phyloP scores from a whole-genome alignment of 2,888 invertebrate genomes.

The Stegana nigrithorax region DNA sequence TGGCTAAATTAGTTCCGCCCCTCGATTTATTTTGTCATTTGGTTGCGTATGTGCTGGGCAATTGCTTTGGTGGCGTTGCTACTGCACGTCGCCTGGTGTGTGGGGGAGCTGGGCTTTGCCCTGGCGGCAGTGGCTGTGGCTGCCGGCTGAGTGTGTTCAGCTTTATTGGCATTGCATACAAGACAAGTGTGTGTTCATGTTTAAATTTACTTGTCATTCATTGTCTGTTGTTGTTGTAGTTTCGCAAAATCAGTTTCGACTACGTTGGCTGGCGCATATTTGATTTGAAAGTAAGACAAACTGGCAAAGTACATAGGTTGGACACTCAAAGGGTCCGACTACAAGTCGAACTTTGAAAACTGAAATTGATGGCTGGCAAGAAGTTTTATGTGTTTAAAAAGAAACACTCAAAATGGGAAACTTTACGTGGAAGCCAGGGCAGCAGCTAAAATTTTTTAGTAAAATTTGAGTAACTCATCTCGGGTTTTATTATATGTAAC shows the following conservation, averaged over 20 bases:
- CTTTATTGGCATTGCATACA: slow-evolving; percentile 17
- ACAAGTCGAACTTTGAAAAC: no score
- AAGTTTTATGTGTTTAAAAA: no score
- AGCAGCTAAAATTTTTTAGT: no score
- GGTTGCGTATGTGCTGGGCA: slow-evolving; percentile 51
- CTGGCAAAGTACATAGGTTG: no score
- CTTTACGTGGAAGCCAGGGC: no score
- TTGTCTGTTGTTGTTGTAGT: neutral
- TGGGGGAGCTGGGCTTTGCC: neutral
- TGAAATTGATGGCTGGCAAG: no score
- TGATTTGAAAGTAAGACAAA: slow-evolving; percentile 1
- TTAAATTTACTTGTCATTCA: slow-evolving; percentile 20
- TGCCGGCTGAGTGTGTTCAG: neutral
- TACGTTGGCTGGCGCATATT: neutral
- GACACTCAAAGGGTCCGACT: no score
- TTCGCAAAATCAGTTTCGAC: slow-evolving; percentile 8
- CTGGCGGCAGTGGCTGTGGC: neutral
- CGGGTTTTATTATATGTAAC: no score
- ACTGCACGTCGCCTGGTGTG: neutral
- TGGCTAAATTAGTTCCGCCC: slow-evolving; percentile 68
- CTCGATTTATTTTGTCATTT: slow-evolving; percentile 68
- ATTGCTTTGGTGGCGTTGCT: slow-evolving; percentile 32
- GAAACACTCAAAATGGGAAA: no score
- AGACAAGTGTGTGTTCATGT: slow-evolving; percentile 18
- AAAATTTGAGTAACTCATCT: no score